These are phyloP conservation scores for Plebejus argus DNA, from an alignment of 2,888 invertebrate species.

Conservation along the genomic window DNA sequence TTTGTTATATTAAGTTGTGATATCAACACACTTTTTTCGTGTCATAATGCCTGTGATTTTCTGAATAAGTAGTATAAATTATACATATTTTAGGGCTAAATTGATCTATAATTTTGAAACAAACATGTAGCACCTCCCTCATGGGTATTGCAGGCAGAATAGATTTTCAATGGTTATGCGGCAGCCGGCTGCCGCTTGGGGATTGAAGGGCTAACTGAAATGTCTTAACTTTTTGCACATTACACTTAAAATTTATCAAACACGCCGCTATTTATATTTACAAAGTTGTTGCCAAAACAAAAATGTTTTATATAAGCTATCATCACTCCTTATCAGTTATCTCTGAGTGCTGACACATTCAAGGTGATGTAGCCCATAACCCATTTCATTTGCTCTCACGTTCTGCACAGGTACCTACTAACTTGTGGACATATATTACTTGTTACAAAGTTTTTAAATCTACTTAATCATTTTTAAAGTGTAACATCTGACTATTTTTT, in stretches of 20 bases:
- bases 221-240: no score
- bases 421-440: not conserved
- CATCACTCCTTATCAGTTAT: not conserved
- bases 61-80: no score
- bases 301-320: not conserved
- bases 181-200: no score
- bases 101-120: no score
- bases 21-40: no score
- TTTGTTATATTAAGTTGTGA: no score
- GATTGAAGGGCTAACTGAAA: no score
- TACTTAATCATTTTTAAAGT: not conserved
- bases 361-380: not conserved
- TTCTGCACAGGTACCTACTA: not conserved
- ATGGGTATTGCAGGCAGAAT: no score
- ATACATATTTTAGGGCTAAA: no score
- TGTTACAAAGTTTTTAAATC: not conserved
- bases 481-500: not conserved
- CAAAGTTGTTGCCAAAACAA: not conserved
- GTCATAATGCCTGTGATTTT: no score
- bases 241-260: not conserved
- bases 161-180: no score
- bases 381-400: not conserved
- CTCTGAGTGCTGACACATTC: constrained; percentile 20
- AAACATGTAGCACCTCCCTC: no score
- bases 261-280: not conserved